These are phyloP conservation scores for Potorous gilbertii DNA, from an alignment of 2,797 vertebrate genomes.

Conservation along the genomic window DNA sequence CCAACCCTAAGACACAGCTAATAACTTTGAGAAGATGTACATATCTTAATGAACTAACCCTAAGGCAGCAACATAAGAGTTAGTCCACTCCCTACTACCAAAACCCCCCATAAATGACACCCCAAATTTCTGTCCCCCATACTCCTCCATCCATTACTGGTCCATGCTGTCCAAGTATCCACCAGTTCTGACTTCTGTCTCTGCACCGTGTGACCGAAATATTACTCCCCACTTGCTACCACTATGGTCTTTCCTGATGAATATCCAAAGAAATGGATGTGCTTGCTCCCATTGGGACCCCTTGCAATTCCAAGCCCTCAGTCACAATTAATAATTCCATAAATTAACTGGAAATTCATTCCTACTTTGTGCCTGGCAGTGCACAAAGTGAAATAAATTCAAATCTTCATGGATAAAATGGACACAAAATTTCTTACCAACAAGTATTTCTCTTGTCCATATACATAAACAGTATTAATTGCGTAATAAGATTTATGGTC, in stretches of 20 bases:
- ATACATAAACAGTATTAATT: conserved; percentile 97
- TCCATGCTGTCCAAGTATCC: background rate
- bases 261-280: no score
- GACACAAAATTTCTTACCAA: conserved; percentile 88
- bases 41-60: background rate
- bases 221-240: background rate
- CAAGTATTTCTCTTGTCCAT: conserved; percentile 98
- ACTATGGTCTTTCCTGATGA: background rate
- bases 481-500: conserved; percentile 97
- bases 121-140: background rate
- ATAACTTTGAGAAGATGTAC: background rate
- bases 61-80: background rate
- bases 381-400: background rate
- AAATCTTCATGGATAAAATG: background rate
- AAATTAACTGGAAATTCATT: background rate
- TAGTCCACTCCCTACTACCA: background rate
- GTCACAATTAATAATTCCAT: background rate
- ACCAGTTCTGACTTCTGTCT: background rate
- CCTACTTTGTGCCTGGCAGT: background rate
- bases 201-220: background rate
- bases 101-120: background rate
- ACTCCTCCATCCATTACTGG: background rate
- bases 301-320: background rate
- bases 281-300: background rate
- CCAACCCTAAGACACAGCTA: background rate